phyloP scores from a whole-genome alignment of 2,888 invertebrate species.

The Ceriagrion tenellum region DNA sequence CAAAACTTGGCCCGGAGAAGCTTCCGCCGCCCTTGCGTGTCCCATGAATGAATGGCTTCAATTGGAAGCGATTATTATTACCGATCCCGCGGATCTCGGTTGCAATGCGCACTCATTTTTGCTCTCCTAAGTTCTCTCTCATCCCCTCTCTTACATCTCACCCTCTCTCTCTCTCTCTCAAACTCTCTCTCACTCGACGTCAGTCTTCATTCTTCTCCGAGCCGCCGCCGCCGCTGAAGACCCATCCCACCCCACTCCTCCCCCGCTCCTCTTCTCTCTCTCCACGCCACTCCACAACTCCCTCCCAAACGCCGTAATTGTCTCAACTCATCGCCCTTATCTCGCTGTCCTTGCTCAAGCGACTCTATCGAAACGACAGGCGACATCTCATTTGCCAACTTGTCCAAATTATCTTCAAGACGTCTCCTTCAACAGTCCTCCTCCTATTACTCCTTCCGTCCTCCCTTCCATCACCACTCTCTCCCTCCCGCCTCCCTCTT shows the following conservation, averaged over 20 bases:
- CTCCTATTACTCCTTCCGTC: background rate
- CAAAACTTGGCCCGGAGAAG: background rate
- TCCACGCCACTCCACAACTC: background rate
- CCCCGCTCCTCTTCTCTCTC: no score
- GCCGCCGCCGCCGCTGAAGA: background rate
- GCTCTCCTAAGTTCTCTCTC: background rate
- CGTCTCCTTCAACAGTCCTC: background rate
- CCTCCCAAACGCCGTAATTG: background rate
- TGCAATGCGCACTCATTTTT: background rate
- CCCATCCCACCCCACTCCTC: background rate
- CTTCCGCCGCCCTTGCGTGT: background rate
- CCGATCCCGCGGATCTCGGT: background rate
- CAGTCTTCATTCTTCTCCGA: background rate
- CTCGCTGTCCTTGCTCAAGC: slow-evolving; percentile 28
- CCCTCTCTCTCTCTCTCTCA: background rate
- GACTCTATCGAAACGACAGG: slow-evolving; percentile 36
- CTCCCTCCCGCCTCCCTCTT: background rate
- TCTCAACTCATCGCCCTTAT: slow-evolving; percentile 39
- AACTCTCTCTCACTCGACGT: background rate
- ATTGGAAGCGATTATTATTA: slow-evolving; percentile 20
- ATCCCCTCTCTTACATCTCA: background rate
- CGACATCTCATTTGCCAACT: slow-evolving; percentile 39
- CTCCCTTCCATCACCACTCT: background rate
- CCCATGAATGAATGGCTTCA: background rate
- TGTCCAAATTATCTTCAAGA: slow-evolving; percentile 30